Conservation (phyloP, 2,888 invertebrate species). For the Candidula unifasciata region DNA sequence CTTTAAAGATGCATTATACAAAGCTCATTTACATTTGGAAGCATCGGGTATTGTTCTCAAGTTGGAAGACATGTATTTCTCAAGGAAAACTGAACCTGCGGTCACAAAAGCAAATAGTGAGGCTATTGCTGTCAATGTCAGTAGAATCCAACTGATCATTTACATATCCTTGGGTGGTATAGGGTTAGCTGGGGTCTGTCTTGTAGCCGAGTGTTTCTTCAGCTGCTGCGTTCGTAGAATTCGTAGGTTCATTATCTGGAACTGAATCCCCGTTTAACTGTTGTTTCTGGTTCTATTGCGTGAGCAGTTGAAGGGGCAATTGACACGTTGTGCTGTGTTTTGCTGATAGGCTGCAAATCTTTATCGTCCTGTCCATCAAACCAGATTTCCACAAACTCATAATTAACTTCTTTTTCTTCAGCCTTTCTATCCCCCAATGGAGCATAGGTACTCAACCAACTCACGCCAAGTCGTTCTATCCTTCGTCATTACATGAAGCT, state of each 20-base stretch:
- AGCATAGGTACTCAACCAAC: too few relatives aligned
- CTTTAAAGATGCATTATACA: constrained; percentile 5
- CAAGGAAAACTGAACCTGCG: not conserved
- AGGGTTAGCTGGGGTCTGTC: not conserved
- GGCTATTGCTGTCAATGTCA: not conserved
- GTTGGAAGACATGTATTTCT: constrained; percentile 1
- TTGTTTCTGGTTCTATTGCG: too few relatives aligned
- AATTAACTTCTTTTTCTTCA: too few relatives aligned
- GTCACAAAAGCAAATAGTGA: not conserved
- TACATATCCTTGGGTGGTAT: constrained; percentile 2
- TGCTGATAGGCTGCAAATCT: too few relatives aligned
- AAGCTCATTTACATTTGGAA: not conserved
- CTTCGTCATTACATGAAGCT: too few relatives aligned
- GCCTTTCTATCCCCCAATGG: too few relatives aligned
- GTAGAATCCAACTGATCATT: not conserved
- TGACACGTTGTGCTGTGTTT: too few relatives aligned
- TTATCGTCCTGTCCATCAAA: too few relatives aligned
- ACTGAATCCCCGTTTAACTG: too few relatives aligned
- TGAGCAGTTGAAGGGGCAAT: too few relatives aligned
- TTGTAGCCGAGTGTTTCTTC: not conserved
- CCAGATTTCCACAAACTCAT: too few relatives aligned
- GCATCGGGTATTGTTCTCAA: not conserved
- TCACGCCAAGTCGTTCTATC: too few relatives aligned
- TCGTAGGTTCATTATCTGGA: not conserved
- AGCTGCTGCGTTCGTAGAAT: not conserved